Evolutionary conservation across 2,113 vertebrate genomes (phyloP).

Genomic region (Nothocercus nigrocapillus): DNA sequence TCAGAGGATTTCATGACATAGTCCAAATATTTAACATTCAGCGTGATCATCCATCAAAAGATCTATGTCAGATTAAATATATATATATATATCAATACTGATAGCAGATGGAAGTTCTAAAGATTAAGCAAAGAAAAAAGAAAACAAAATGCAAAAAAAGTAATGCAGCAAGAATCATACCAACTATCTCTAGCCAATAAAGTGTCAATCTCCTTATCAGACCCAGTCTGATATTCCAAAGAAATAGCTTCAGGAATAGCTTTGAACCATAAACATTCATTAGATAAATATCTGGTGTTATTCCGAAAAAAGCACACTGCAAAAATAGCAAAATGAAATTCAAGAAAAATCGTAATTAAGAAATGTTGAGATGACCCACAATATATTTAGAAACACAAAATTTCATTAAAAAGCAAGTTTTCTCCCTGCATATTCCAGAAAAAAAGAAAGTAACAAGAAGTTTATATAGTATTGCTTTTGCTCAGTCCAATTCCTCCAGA

Average conservation of each 20-base stretch:
- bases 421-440: background rate
- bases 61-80: constrained; percentile 11
- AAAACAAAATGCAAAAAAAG: background rate
- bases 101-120: background rate
- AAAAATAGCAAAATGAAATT: background rate
- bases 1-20: constrained; percentile 25
- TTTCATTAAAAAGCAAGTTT: background rate
- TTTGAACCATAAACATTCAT: background rate
- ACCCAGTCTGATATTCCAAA: background rate
- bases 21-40: constrained; percentile 46
- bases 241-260: constrained; percentile 12
- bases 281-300: background rate
- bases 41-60: background rate
- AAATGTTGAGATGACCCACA: background rate
- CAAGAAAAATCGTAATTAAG: background rate
- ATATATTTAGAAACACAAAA: background rate
- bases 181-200: constrained; percentile 15
- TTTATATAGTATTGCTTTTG: constrained; percentile 5
- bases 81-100: background rate
- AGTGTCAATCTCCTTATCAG: constrained; percentile 2
- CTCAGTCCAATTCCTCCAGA: background rate
- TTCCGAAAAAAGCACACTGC: background rate
- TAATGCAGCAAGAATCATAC: background rate
- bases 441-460: constrained; percentile 14
- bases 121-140: background rate